These are phyloP conservation scores for Erethizon dorsatum DNA, from an alignment of 2,797 vertebrate species.

Conservation along the genomic window DNA sequence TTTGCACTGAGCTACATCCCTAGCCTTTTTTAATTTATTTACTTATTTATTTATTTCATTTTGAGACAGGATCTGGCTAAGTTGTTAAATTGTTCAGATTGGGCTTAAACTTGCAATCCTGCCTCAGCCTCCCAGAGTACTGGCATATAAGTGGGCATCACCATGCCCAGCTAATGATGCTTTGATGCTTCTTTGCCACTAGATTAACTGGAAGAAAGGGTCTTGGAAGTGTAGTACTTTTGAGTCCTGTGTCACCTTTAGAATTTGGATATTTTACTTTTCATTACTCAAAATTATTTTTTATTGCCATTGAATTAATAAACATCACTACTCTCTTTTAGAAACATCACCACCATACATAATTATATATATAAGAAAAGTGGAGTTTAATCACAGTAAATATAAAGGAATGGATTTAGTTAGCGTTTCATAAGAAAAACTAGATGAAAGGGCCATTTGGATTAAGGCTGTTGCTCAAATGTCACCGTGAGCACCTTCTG, in stretches of 20 bases:
- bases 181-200: not conserved
- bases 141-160: too few species aligned
- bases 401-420: not conserved
- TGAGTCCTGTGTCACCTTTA: not conserved
- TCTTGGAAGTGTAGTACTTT: not conserved
- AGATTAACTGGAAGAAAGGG: not conserved
- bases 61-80: not conserved
- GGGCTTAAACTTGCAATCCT: not conserved
- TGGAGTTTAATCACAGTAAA: not conserved
- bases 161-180: not conserved
- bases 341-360: not conserved
- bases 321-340: not conserved
- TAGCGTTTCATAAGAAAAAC: not conserved
- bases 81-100: not conserved
- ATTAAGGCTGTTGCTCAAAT: not conserved
- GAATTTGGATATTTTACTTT: not conserved
- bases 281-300: not conserved
- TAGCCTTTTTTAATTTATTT: not conserved
- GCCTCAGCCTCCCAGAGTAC: not conserved
- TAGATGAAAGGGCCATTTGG: not conserved
- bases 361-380: slow-evolving; percentile 19
- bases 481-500: slow-evolving; percentile 57
- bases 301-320: not conserved
- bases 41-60: not conserved
- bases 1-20: not conserved